These are phyloP conservation scores for Globodera ellingtonae DNA, from an alignment of 1,140 invertebrate genomes.

Conservation along the genomic window DNA sequence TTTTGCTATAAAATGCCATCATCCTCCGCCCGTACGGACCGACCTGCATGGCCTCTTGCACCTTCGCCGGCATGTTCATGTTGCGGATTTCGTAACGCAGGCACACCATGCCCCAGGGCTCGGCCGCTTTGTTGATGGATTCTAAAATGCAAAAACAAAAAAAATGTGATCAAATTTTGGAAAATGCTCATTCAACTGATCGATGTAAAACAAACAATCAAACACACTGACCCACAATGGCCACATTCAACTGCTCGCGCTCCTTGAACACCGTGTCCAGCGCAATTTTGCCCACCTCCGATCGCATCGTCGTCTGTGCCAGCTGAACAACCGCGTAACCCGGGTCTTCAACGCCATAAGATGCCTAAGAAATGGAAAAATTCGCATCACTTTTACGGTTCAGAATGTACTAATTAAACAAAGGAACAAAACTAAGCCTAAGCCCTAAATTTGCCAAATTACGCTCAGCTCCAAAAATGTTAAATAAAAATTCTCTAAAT, in stretches of 20 bases:
- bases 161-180: neutral
- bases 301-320: conserved; percentile 98
- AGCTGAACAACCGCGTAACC: conserved; percentile 98
- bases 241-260: conserved; percentile 90
- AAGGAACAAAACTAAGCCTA: too few species aligned
- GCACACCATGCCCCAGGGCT: conserved; percentile 96
- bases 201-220: conserved; percentile 13
- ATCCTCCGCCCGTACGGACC: neutral
- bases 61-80: conserved; percentile 84
- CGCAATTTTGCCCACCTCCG: conserved; percentile 95
- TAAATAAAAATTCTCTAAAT: too few species aligned
- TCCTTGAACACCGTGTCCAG: conserved; percentile 95
- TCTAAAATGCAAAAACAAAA: conserved; percentile 68
- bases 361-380: conserved; percentile 71
- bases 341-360: conserved; percentile 98
- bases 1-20: neutral
- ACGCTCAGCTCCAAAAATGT: too few species aligned
- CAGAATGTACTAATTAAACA: too few species aligned
- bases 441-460: too few species aligned
- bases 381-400: too few species aligned
- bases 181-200: neutral
- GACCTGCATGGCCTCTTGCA: conserved; percentile 95
- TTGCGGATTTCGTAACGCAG: conserved; percentile 96
- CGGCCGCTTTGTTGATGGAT: conserved; percentile 94
- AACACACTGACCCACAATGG: conserved; percentile 76